These are phyloP conservation scores for Pseudochirops corinnae DNA, from an alignment of 2,797 vertebrate species.

Conservation along the genomic window DNA sequence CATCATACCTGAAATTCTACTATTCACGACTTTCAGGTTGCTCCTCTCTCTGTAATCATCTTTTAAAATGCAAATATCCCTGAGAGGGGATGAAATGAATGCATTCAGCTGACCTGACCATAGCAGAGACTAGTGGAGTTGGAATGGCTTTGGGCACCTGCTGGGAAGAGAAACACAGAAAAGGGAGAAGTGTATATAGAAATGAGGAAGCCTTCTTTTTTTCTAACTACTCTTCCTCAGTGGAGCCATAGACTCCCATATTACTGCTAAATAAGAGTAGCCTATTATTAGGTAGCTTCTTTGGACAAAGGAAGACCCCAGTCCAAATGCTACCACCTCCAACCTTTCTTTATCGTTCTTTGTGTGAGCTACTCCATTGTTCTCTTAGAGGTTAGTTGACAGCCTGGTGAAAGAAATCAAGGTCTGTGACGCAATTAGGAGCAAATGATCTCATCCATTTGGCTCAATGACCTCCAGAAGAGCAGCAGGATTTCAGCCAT, in stretches of 20 bases:
- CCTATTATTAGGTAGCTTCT: neutral
- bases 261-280: neutral
- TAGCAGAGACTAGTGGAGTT: neutral
- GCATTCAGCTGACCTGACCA: neutral
- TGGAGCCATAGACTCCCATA: neutral
- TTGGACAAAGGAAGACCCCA: slow-evolving; percentile 24
- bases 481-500: neutral
- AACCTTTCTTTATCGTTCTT: slow-evolving; percentile 44
- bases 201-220: neutral
- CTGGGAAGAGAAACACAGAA: neutral
- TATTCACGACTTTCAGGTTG: neutral
- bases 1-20: neutral
- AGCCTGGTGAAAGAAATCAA: neutral
- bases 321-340: slow-evolving; percentile 10
- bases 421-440: neutral
- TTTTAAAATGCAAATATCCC: neutral
- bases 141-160: neutral
- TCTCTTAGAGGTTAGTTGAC: neutral
- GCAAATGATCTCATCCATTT: neutral
- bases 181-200: neutral
- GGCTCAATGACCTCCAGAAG: neutral
- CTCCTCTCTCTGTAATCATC: neutral
- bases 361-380: neutral
- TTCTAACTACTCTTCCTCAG: neutral
- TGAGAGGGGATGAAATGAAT: neutral